phyloP scores from a whole-genome alignment of 2,888 invertebrate species.

The Mayetiola destructor region DNA sequence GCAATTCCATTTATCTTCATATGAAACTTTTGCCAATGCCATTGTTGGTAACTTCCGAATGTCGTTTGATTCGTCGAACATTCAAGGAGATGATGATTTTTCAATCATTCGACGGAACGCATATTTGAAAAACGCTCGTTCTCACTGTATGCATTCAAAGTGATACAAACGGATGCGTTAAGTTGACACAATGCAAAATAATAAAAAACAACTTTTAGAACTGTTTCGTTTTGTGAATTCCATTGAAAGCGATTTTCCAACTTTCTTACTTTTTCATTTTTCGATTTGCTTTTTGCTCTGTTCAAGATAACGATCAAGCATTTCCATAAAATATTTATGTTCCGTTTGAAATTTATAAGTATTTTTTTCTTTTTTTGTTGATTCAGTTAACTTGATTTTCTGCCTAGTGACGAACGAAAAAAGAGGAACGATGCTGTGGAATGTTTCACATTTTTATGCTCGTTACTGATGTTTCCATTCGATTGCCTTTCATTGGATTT shows the following conservation, averaged over 20 bases:
- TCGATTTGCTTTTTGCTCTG: neutral
- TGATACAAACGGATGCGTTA: neutral
- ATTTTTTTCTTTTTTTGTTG: too few relatives aligned
- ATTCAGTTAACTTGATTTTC: neutral
- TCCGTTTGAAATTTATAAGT: constrained; percentile 11
- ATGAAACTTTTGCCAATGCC: neutral
- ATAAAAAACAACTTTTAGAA: neutral
- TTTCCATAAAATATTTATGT: constrained; percentile 7
- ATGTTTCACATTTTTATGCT: neutral
- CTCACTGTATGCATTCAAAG: neutral
- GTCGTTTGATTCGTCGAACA: neutral
- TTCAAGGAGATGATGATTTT: neutral
- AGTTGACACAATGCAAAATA: neutral
- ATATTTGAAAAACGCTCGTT: neutral
- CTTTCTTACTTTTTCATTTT: too few relatives aligned
- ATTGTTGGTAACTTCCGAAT: neutral
- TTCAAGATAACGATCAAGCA: too few relatives aligned
- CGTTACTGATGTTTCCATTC: neutral
- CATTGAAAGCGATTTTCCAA: constrained; percentile 8
- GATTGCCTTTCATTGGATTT: neutral
- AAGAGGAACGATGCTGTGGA: too few relatives aligned
- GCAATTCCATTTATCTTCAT: constrained; percentile 6
- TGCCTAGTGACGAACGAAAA: neutral
- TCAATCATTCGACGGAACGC: neutral
- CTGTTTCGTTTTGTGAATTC: neutral